Conservation (phyloP, 1,140 invertebrate genomes). For the Ceratosolen solmsi region DNA sequence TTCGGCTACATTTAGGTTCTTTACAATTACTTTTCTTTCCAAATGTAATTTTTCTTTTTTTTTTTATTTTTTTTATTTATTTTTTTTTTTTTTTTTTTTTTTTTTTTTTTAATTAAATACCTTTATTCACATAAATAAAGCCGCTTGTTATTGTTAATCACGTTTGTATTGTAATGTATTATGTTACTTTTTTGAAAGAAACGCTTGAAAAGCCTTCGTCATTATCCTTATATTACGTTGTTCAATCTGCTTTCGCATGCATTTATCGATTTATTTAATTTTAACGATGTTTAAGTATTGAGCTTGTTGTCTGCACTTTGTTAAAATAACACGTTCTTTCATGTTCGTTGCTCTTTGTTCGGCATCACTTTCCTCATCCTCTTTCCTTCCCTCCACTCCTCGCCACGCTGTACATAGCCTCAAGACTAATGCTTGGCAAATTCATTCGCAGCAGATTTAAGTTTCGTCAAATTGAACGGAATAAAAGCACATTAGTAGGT, state of each 20-base stretch:
- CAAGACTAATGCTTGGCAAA: background rate
- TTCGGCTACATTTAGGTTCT: constrained; percentile 77
- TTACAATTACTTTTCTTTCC: no score
- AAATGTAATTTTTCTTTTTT: background rate
- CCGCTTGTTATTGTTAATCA: background rate
- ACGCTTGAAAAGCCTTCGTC: background rate
- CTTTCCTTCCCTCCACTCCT: background rate
- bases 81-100: no score
- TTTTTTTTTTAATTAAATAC: no score
- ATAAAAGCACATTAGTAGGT: background rate
- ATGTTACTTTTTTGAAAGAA: background rate
- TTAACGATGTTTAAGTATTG: background rate
- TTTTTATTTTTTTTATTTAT: background rate
- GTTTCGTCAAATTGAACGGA: background rate
- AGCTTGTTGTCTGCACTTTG: background rate
- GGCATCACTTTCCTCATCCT: background rate
- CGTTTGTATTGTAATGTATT: no score
- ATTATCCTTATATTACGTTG: background rate
- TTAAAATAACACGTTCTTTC: background rate
- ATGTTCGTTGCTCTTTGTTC: background rate
- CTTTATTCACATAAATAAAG: background rate
- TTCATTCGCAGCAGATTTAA: background rate
- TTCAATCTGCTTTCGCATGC: background rate
- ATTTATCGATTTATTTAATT: background rate
- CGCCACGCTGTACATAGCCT: background rate